These are phyloP conservation scores for Rhinatrema bivittatum DNA, from an alignment of 2,797 vertebrate species.

Conservation along the genomic window DNA sequence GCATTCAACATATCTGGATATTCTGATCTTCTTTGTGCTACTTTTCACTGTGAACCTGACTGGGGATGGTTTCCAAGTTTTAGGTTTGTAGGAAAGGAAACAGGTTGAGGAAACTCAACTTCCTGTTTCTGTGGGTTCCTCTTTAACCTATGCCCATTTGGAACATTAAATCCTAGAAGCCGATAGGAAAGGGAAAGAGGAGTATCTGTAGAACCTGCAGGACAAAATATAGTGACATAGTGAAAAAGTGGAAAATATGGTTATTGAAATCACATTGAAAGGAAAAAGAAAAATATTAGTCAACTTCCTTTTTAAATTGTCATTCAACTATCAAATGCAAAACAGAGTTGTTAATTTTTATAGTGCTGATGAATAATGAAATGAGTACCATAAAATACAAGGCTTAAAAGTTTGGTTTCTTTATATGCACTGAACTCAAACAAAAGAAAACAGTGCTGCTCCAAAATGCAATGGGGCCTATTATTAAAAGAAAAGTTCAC, in stretches of 20 bases:
- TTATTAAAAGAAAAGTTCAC: too few relatives aligned
- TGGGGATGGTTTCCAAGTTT: slow-evolving; percentile 16
- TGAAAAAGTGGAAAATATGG: slow-evolving; percentile 32
- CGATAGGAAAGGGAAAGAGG: slow-evolving; percentile 18
- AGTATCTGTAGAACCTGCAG: slow-evolving; percentile 18
- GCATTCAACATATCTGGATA: too few relatives aligned
- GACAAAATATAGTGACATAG: slow-evolving; percentile 27
- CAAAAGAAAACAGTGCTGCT: too few relatives aligned
- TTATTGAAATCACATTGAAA: slow-evolving; percentile 21
- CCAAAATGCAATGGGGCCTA: too few relatives aligned
- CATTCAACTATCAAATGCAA: background rate
- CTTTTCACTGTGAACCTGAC: slow-evolving; percentile 19
- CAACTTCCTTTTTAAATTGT: slow-evolving; percentile 25
- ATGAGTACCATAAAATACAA: too few relatives aligned
- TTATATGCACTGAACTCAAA: too few relatives aligned
- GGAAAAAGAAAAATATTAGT: slow-evolving; percentile 16
- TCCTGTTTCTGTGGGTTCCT: slow-evolving; percentile 57
- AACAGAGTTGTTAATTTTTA: background rate
- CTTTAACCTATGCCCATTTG: slow-evolving; percentile 39
- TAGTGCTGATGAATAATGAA: background rate
- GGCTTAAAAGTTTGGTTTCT: too few relatives aligned
- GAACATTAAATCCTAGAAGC: slow-evolving; percentile 17
- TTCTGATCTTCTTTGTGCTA: slow-evolving; percentile 4
- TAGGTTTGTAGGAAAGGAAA: slow-evolving; percentile 50
- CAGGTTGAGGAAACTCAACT: slow-evolving; percentile 52